Evolutionary conservation across 2,113 vertebrate species (phyloP).

Genomic region (Grallaria varia): DNA sequence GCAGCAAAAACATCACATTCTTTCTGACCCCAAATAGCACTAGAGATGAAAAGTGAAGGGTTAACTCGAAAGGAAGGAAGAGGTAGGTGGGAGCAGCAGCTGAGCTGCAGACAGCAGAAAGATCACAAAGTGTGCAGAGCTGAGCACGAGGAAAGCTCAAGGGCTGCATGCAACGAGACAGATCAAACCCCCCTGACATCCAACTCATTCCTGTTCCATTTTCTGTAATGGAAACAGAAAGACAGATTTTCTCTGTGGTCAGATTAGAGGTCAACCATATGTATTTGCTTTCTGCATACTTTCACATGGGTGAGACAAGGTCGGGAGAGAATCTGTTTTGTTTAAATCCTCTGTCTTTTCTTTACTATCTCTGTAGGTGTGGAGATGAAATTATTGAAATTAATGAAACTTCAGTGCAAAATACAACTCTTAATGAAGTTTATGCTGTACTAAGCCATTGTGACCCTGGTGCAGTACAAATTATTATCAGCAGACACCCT

Average conservation of each 20-base stretch:
- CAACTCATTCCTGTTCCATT: neutral
- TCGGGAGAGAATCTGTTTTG: neutral
- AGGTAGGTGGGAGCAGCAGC: neutral
- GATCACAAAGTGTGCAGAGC: neutral
- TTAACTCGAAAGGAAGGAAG: neutral
- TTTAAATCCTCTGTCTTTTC: neutral
- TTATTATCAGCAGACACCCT: slow-evolving; percentile 90
- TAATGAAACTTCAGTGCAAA: slow-evolving; percentile 82
- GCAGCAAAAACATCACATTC: neutral
- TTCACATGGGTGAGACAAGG: neutral
- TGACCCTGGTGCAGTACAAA: slow-evolving; percentile 81
- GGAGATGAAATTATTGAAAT: slow-evolving; percentile 94
- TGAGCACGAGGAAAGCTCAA: neutral
- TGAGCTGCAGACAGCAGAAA: neutral
- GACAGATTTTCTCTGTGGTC: neutral
- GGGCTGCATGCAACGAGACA: neutral
- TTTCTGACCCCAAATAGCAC: neutral
- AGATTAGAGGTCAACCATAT: neutral
- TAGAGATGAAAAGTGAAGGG: neutral
- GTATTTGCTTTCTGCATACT: neutral
- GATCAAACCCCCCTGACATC: neutral
- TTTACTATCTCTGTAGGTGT: slow-evolving; percentile 70
- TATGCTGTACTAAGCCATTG: slow-evolving; percentile 88
- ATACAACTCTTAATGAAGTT: slow-evolving; percentile 88
- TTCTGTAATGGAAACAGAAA: neutral